Percentiles rank a stretch among this genome's conserved stretches.
Conservation (phyloP, 2,113 vertebrate species). For the Antigone vipio region DNA sequence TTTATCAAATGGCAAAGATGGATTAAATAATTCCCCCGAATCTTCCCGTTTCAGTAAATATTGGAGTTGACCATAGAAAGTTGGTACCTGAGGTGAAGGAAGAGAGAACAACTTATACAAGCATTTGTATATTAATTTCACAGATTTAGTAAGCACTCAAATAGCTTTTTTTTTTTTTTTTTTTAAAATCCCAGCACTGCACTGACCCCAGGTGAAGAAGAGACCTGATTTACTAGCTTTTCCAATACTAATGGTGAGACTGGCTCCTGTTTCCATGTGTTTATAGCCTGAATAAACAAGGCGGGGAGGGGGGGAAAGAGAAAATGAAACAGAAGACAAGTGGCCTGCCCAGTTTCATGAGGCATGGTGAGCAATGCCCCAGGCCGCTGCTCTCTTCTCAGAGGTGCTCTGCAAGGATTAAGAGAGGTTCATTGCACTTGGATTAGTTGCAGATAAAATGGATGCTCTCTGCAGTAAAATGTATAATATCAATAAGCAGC, state of each 20-base stretch:
- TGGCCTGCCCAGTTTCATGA: neutral
- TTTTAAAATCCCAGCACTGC: neutral
- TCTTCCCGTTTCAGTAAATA: neutral
- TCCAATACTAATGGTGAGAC: neutral
- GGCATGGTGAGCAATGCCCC: neutral
- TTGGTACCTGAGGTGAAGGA: neutral
- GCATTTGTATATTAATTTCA: neutral
- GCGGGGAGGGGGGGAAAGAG: rapidly evolving
- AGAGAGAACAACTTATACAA: neutral
- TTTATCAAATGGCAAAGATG: neutral
- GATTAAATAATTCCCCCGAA: neutral
- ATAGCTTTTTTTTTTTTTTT: neutral
- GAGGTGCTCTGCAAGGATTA: neutral
- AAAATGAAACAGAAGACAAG: neutral
- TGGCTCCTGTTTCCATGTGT: neutral
- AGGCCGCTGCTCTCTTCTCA: neutral
- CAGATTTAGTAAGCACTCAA: neutral
- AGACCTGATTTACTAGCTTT: neutral
- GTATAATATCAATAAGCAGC: neutral
- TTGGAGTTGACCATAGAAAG: neutral
- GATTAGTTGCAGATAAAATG: neutral
- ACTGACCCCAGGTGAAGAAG: neutral
- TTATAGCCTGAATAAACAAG: neutral
- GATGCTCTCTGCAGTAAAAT: neutral
- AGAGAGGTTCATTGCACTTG: neutral